phyloP scores from a whole-genome alignment of 2,888 invertebrate species.

The Pinctada fucata region DNA sequence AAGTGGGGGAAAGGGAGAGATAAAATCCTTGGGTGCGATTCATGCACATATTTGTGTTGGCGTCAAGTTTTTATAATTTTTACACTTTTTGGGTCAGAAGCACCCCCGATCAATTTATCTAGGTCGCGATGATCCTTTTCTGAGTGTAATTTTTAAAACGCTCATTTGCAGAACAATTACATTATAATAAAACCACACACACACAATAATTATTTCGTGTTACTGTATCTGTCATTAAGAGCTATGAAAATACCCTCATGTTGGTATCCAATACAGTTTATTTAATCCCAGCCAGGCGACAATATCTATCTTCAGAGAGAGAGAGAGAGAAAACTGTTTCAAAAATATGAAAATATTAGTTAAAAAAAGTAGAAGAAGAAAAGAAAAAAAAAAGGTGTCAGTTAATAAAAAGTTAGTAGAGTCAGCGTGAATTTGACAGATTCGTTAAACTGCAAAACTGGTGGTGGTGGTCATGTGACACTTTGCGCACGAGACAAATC shows the following conservation, averaged over 20 bases:
- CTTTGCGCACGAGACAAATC: constrained; percentile 4
- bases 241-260: constrained; percentile 5
- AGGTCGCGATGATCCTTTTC: constrained; percentile 12
- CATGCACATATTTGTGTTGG: not conserved
- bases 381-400: not conserved
- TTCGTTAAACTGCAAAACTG: not conserved
- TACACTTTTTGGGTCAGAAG: not conserved
- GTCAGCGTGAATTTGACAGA: constrained; percentile 3
- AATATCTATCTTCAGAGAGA: constrained; percentile 7
- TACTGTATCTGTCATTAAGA: constrained; percentile 6
- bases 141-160: not conserved
- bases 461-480: constrained; percentile 2
- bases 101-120: constrained; percentile 8
- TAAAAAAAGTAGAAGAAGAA: constrained; percentile 14
- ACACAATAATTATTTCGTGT: too few species aligned
- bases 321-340: constrained; percentile 27
- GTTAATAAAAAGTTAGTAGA: constrained; percentile 8
- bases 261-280: constrained; percentile 7
- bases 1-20: constrained; percentile 1
- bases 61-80: constrained; percentile 5
- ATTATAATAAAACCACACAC: constrained; percentile 12
- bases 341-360: constrained; percentile 17
- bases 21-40: too few species aligned
- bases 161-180: constrained; percentile 15
- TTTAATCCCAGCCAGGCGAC: not conserved